Base-by-base conservation (phyloP, 2,113 vertebrate genomes). In the Pipa parva region DNA sequence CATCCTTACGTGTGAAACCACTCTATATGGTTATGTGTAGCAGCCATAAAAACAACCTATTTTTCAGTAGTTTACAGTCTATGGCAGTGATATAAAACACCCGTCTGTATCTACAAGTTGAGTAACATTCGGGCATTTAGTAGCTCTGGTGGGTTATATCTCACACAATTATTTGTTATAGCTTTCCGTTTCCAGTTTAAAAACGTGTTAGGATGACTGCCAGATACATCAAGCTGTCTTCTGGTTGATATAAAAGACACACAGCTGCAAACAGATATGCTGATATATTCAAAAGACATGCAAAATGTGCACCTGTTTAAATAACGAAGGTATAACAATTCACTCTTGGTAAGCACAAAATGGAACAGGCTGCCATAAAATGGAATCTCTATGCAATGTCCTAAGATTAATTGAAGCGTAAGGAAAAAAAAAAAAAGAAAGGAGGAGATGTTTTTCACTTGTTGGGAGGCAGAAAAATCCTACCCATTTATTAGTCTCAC, bases 171-270 rank as follows among this genome's bases (percentile, higher is more conserved):
- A 59, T 59, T 52, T 21, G 45, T 51, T 54, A 33, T 27, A 29
- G 31, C 29, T 70, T 36, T 13, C 33, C 24, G 9, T 61, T 55
- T 70, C 24, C 46, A 42, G 31, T 61, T 70, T 54, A 70, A 58
- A 33, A 50, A 68, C 60, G 58, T 22, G 48, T 70, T 70, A 52
- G 66, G 58, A 70, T 36, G 21, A 18, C 15, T 61, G 66, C 66
- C 66, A 70, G 57, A 21, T 39, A 25, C 20, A 60, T 54, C 48
- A 56, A 70, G 58, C 58, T 70, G 57, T 54, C 66, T 59, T 28
- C 18, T 37, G 9, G 33, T n/a, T 61, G 33, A 52, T 59, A 61
- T 61, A 70, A 70, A 70, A 26, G 27, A 26, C 18, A 37, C 28
- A 33, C 66, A 70, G 66, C 66, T 70, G 66, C 18, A 21, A 49